phyloP scores from a whole-genome alignment of 2,797 vertebrate species.

The Cetoscarus ocellatus region DNA sequence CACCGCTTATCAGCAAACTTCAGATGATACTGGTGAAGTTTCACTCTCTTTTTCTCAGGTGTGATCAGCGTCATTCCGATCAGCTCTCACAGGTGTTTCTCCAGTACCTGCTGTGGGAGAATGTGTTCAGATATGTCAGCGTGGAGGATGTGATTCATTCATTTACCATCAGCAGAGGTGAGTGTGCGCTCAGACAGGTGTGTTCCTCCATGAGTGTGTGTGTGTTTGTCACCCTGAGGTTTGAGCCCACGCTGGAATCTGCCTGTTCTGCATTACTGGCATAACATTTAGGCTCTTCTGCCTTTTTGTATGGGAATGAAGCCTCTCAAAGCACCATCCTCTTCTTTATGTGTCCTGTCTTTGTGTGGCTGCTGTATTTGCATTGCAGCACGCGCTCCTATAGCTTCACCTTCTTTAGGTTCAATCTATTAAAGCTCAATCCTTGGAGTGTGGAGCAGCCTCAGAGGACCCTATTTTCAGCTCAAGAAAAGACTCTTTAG shows the following conservation, averaged over 20 bases:
- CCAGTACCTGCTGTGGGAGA: slow-evolving; percentile 21
- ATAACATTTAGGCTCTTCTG: slow-evolving; percentile 36
- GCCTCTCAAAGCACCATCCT: background rate
- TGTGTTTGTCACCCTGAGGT: slow-evolving; percentile 28
- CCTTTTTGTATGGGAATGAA: slow-evolving; percentile 11
- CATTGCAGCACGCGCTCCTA: background rate
- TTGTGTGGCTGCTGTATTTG: background rate
- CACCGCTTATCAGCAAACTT: no score
- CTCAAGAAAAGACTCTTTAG: background rate
- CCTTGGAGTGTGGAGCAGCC: no score
- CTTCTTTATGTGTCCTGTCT: background rate
- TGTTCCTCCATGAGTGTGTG: slow-evolving; percentile 38
- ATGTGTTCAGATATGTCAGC: slow-evolving; percentile 35
- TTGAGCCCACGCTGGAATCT: slow-evolving; percentile 63
- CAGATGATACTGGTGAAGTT: no score
- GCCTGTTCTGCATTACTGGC: slow-evolving; percentile 66
- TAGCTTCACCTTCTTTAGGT: background rate
- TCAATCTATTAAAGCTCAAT: background rate
- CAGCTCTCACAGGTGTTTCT: slow-evolving; percentile 10
- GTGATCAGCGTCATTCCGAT: background rate
- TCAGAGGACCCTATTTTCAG: no score
- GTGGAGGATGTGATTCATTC: slow-evolving; percentile 61
- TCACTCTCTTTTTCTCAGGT: background rate
- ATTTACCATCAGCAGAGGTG: slow-evolving; percentile 67
- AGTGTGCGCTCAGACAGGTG: slow-evolving; percentile 52